A percentile compares a stretch with the other conserved stretches of the same genome.
Evolutionary conservation across 1,140 invertebrate genomes (phyloP).

Genomic region (Drosophila suzukii): DNA sequence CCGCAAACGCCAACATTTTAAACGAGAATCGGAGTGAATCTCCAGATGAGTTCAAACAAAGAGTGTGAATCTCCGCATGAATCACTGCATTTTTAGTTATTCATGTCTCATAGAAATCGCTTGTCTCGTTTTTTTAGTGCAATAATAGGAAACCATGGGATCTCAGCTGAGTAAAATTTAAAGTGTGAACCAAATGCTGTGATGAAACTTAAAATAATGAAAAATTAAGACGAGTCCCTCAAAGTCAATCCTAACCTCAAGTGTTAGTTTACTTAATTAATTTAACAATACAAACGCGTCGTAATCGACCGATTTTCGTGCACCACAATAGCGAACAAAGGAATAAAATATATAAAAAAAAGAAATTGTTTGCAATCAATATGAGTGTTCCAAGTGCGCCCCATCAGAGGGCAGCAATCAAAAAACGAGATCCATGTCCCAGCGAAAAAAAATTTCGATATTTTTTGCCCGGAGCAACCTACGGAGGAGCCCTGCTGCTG

Average conservation of each 20-base stretch:
- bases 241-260: slow-evolving; percentile 28
- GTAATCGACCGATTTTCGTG: slow-evolving; percentile 44
- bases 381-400: slow-evolving; percentile 75
- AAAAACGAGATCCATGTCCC: slow-evolving; percentile 36
- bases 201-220: slow-evolving; percentile 61
- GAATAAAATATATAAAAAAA: slow-evolving; percentile 26
- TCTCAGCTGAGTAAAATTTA: slow-evolving; percentile 52
- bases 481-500: slow-evolving; percentile 44
- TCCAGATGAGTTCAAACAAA: slow-evolving; percentile 10
- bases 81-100: slow-evolving; percentile 2
- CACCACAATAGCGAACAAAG: slow-evolving; percentile 53
- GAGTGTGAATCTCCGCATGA: slow-evolving; percentile 17
- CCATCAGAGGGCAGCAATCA: slow-evolving; percentile 62
- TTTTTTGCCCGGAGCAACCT: slow-evolving; percentile 29
- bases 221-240: slow-evolving; percentile 50
- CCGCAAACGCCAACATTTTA: not conserved
- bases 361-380: slow-evolving; percentile 65
- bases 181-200: slow-evolving; percentile 34
- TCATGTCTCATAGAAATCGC: slow-evolving; percentile 10
- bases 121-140: slow-evolving; percentile 33
- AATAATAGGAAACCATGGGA: slow-evolving; percentile 21
- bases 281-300: slow-evolving; percentile 61
- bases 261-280: slow-evolving; percentile 73
- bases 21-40: slow-evolving; percentile 26
- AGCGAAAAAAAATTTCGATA: slow-evolving; percentile 24